A percentile compares a stretch with the other conserved stretches of the same genome.
phyloP scores from a whole-genome alignment of 2,797 vertebrate species.

The Intellagama lesueurii region DNA sequence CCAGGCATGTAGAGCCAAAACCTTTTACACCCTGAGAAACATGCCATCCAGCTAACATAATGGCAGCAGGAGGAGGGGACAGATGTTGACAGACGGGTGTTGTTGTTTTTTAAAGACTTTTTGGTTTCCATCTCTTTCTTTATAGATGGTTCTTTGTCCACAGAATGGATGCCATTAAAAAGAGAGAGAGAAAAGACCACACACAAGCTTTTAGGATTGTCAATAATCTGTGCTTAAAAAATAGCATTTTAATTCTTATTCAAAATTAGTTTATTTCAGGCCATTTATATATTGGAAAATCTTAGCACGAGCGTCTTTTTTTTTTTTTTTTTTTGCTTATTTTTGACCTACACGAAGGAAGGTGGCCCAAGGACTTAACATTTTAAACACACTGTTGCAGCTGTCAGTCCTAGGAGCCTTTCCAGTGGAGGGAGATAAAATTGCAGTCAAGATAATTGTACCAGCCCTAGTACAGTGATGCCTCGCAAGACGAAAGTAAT shows the following conservation, averaged over 20 bases:
- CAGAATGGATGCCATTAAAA: constrained; percentile 40
- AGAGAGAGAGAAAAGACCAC: constrained; percentile 2
- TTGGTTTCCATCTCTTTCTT: constrained; percentile 43
- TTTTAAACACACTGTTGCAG: not conserved
- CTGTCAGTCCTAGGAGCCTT: not conserved
- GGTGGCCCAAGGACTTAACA: not conserved
- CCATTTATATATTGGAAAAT: not conserved
- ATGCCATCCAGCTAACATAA: constrained; percentile 56
- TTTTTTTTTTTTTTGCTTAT: no score
- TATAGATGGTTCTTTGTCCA: constrained; percentile 65
- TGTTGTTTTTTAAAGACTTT: constrained; percentile 38
- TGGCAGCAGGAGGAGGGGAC: constrained; percentile 1
- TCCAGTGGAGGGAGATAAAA: not conserved
- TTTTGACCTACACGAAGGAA: no score
- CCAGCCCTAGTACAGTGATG: not conserved
- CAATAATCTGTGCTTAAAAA: not conserved
- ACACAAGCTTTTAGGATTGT: not conserved
- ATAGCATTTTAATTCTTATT: not conserved
- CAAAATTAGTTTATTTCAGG: not conserved
- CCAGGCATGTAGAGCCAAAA: constrained; percentile 64
- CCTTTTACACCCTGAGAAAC: constrained; percentile 68
- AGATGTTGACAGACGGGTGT: not conserved
- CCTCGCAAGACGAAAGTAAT: no score
- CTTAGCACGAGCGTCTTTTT: not conserved
- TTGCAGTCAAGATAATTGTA: not conserved